Conservation (phyloP, 2,797 vertebrate genomes). For the Lepus oiostolus region DNA sequence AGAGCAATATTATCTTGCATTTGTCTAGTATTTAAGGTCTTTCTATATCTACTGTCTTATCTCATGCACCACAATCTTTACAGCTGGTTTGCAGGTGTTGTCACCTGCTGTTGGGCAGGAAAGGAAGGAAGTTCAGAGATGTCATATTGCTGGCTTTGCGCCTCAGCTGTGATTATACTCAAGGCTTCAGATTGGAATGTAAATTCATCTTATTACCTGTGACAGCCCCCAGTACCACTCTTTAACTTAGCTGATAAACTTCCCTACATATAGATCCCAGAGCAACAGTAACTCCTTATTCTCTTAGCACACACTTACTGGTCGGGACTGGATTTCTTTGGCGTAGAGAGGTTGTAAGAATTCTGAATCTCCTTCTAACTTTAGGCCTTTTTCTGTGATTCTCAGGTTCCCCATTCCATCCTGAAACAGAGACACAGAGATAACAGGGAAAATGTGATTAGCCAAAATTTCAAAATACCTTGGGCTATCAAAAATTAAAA, state of each 20-base stretch:
- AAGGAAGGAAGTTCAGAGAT: neutral
- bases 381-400: conserved; percentile 98
- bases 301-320: conserved; percentile 91
- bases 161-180: neutral
- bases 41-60: neutral
- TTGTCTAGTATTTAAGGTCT: neutral
- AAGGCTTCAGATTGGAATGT: neutral
- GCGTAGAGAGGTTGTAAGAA: conserved; percentile 99
- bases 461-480: conserved; percentile 80
- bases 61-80: neutral
- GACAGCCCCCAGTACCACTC: neutral
- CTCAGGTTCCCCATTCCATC: conserved; percentile 99
- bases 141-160: neutral
- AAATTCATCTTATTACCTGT: neutral
- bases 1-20: neutral
- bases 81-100: neutral
- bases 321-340: conserved; percentile 99
- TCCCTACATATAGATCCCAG: neutral
- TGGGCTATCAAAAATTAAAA: conserved; percentile 76
- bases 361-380: conserved; percentile 98
- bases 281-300: neutral
- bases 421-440: conserved; percentile 89
- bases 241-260: neutral
- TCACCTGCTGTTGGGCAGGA: neutral
- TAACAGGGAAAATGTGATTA: conserved; percentile 81